Percentiles rank a stretch among this genome's conserved stretches.
Conservation (phyloP, 2,797 vertebrate species). For the Malacoctenus gilli region DNA sequence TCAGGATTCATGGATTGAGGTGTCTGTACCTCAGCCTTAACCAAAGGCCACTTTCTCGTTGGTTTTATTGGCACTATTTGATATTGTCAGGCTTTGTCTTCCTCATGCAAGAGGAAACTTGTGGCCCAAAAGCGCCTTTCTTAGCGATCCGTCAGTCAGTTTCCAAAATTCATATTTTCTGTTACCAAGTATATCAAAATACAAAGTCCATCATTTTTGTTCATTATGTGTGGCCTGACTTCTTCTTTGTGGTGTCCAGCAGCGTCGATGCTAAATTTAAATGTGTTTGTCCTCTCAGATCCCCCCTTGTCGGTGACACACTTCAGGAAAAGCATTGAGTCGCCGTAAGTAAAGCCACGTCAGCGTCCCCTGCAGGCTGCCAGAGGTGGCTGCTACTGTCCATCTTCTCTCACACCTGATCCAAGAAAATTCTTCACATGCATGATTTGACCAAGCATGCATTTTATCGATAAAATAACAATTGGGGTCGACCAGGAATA, state of each 20-base stretch:
- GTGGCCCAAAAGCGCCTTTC: too few species aligned
- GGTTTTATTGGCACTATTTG: too few species aligned
- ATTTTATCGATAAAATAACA: conserved; percentile 6
- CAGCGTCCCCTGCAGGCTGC: conserved; percentile 43
- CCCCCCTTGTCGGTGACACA: conserved; percentile 99
- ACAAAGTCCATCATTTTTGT: too few species aligned
- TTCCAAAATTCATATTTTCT: too few species aligned
- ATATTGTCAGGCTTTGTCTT: too few species aligned
- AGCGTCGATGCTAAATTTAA: conserved; percentile 38
- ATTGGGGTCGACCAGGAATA: neutral
- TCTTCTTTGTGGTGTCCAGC: neutral
- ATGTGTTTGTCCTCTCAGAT: conserved; percentile 82
- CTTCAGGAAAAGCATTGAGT: conserved; percentile 99
- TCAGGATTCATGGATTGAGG: too few species aligned
- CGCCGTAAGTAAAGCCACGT: conserved; percentile 90
- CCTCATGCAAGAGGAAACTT: too few species aligned
- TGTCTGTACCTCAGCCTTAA: too few species aligned
- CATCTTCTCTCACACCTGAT: conserved; percentile 45
- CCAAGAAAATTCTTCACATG: neutral
- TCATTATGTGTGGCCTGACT: too few species aligned
- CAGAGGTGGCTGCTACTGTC: conserved; percentile 51
- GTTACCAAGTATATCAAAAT: too few species aligned
- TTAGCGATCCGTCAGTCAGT: too few species aligned
- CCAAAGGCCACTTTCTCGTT: too few species aligned
- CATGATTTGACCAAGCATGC: conserved; percentile 11